A percentile compares a stretch with the other conserved stretches of the same genome.
Evolutionary conservation across 1,140 invertebrate species (phyloP).

Genomic region (Zaprionus ornatus): DNA sequence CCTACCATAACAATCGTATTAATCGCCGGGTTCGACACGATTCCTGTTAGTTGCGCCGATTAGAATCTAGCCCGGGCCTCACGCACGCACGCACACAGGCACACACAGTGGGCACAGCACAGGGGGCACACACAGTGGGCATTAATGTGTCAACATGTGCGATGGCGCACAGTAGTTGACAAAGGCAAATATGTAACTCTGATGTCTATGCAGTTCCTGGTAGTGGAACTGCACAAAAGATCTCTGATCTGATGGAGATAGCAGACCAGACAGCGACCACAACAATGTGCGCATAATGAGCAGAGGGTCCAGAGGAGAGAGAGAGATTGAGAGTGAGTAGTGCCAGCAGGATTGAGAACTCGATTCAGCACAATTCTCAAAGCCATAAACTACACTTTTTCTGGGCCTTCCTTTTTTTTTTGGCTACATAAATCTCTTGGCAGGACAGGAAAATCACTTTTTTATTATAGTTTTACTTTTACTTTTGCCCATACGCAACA

Average conservation of each 20-base stretch:
- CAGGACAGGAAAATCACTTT: constrained; percentile 33
- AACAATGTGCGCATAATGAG: constrained; percentile 80
- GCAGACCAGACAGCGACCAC: constrained; percentile 46
- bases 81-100: constrained; percentile 49
- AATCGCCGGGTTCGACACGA: constrained; percentile 70
- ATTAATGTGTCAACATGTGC: constrained; percentile 82
- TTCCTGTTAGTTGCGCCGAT: constrained; percentile 79
- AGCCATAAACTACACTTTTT: constrained; percentile 45
- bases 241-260: constrained; percentile 55
- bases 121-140: constrained; percentile 28
- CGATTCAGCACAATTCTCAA: constrained; percentile 25
- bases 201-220: constrained; percentile 69
- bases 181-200: constrained; percentile 40
- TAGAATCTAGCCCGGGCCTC: constrained; percentile 66
- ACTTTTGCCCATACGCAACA: neutral
- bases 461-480: constrained; percentile 21
- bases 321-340: neutral
- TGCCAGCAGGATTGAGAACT: constrained; percentile 36
- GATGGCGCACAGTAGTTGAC: constrained; percentile 44
- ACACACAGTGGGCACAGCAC: constrained; percentile 32
- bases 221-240: constrained; percentile 47
- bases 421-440: constrained; percentile 70
- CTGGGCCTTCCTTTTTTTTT: constrained; percentile 38
- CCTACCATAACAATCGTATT: constrained; percentile 59
- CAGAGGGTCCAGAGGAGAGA: neutral